These are phyloP conservation scores for human DNA, from an alignment of 2,113 vertebrate genomes.

Conservation along the genomic window DNA sequence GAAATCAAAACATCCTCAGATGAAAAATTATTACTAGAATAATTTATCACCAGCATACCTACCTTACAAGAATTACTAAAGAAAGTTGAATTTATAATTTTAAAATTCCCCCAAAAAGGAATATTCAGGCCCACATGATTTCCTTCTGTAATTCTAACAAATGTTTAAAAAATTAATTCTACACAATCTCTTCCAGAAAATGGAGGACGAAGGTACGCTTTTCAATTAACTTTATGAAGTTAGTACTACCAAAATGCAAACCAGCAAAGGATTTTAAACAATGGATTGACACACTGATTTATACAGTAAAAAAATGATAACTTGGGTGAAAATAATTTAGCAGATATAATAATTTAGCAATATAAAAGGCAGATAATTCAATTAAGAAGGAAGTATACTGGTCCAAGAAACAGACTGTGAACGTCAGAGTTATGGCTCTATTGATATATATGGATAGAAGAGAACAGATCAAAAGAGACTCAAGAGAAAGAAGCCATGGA, in stretches of 20 bases:
- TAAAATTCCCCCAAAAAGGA: neutral
- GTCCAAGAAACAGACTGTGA: neutral
- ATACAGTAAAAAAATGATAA: constrained; percentile 36
- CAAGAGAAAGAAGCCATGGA: neutral
- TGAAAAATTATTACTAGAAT: neutral
- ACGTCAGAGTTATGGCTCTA: neutral
- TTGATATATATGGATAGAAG: neutral
- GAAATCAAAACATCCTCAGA: neutral
- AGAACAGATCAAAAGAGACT: neutral
- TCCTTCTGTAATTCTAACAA: neutral
- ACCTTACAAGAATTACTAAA: neutral
- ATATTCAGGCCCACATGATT: neutral
- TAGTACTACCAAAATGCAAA: neutral
- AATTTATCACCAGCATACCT: neutral
- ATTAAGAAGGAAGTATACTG: neutral
- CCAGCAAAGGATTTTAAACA: constrained; percentile 43
- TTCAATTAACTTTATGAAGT: neutral
- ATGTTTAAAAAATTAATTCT: neutral
- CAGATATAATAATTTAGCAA: neutral
- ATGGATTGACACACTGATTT: constrained; percentile 1
- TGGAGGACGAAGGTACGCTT: neutral
- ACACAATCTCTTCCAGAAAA: neutral
- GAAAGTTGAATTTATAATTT: neutral
- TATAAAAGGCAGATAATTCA: neutral
- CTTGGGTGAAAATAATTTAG: neutral